Evolutionary conservation across 37 sponge, comb jelly and placozoan species (phyloP).

Genomic region (Eunapius fragilis): DNA sequence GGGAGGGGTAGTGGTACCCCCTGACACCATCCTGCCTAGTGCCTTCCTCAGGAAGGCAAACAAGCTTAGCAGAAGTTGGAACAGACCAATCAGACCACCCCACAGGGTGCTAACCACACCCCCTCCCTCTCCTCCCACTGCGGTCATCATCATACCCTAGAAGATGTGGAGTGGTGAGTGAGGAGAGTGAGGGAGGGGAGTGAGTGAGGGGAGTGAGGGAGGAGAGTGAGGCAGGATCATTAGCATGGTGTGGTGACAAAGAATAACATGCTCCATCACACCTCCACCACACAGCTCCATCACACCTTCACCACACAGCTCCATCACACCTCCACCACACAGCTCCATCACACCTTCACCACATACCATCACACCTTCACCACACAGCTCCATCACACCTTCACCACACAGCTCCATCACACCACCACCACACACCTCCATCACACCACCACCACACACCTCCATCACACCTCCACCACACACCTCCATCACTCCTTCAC

Average conservation of each 20-base stretch:
- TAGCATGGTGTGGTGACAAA: neutral
- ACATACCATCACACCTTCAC: too few species aligned
- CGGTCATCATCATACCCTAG: neutral
- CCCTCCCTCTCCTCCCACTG: neutral
- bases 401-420: neutral
- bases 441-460: neutral
- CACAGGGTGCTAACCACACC: slow-evolving; percentile 9
- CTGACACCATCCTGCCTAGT: slow-evolving; percentile 32
- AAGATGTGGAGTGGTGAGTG: neutral
- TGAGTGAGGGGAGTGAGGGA: neutral
- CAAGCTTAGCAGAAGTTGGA: slow-evolving; percentile 33
- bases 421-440: too few species aligned
- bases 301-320: too few species aligned
- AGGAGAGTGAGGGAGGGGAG: neutral
- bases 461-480: too few species aligned
- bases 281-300: too few species aligned
- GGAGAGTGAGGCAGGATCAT: neutral
- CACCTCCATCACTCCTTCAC: slow-evolving; percentile 29
- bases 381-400: too few species aligned
- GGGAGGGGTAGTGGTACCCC: neutral
- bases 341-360: neutral
- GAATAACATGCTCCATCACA: too few species aligned
- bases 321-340: neutral
- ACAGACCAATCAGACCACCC: slow-evolving; percentile 11
- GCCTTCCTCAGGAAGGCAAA: slow-evolving; percentile 42